Evolutionary conservation across 2,797 vertebrate genomes (phyloP), one percentile per base, ranked within the genome.

Genomic region (Peromyscus eremicus): DNA sequence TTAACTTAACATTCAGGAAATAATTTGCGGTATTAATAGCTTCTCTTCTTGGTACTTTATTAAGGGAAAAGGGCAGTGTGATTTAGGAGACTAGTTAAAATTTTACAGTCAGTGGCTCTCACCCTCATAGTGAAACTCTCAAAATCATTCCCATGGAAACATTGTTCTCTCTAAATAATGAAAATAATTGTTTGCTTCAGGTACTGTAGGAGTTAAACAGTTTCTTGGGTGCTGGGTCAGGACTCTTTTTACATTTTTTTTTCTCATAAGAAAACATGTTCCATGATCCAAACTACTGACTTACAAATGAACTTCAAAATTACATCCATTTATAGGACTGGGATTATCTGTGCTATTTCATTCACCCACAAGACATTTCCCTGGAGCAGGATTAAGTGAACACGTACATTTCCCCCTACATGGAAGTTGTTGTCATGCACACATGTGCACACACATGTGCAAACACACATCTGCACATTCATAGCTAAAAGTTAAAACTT

Each of bases 1-100:
- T 96, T 95, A 93, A 90, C 91, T 82, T 92, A 95, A 92, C 91
- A 27, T 37, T 79, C 80, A 87, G 96, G 96, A 95, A 95, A 82
- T 95, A 89, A 55, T 95, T 92, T 83, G n/a, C 57, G 71, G 86
- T 70, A 46, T 94, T 88, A 95, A 68, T 95, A 89, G 86, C 80
- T 80, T 55, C 10, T 95, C 82, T 91, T 89, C 91, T 92, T 82
- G 87, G 68, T 93, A 57, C 95, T 90, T 93, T 84, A 80, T 93
- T 91, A 75, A 95, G 27, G 77, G 76, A 66, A 75, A 89, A 57
- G 46, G 76, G 46, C 17, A 49, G 55, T 87, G 32, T 91, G 70
- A 85, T 85, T 94, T 82, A 94, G 70, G 40, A 92, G 46, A 85
- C 16, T 88, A 52, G 64, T 95, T 92, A 81, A 87, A 95, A 70